Evolutionary conservation across 2,113 vertebrate genomes (phyloP), one percentile per base, ranked within the genome.

Genomic region (Hippocampus zosterae): DNA sequence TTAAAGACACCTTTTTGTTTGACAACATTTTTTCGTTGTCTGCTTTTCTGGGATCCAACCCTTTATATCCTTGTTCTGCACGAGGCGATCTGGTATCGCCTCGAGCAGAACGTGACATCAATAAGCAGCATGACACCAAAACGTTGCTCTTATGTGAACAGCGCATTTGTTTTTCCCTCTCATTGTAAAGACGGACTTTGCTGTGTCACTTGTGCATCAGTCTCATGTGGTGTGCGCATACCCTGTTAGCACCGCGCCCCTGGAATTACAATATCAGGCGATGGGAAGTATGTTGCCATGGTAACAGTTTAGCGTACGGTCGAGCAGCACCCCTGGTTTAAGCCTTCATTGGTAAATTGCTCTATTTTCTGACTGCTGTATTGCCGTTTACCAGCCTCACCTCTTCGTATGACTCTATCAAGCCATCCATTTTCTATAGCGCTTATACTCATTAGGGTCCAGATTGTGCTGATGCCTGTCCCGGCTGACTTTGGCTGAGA

Each of bases 241-340:
- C 70, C 37, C 9, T 40, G 69, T 74, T 59, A 21, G 50, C 61
- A 18, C n/a, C 0, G 1, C 69, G 74, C 29, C 52, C 29, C 21
- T 56, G 62, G 81, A 81, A 74, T 80, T 65, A 74, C 76, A 78
- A 53, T 69, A 59, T 67, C 76, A 68, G 67, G 68, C 40, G 65
- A 46, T 44, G 76, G 79, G 73, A 74, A 65, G 80, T 73, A 72
- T 81, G 88, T 88, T 74, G 18, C 84, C 85, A 88, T 88, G 87
- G 87, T 76, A 82, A 90, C 81, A 62, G 61, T 53, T 84, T 80
- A 53, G 69, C 75, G 76, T 80, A 85, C 61, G 73, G 69, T 77
- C 61, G 67, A 72, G 74, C 74, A 65, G 10, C 68, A 40, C 57
- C 67, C 27, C 5, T 8, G 61, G 66, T 61, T 41, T 71, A 75